phyloP scores from a whole-genome alignment of 2,888 invertebrate genomes.

The Leptinotarsa rubiginosa region DNA sequence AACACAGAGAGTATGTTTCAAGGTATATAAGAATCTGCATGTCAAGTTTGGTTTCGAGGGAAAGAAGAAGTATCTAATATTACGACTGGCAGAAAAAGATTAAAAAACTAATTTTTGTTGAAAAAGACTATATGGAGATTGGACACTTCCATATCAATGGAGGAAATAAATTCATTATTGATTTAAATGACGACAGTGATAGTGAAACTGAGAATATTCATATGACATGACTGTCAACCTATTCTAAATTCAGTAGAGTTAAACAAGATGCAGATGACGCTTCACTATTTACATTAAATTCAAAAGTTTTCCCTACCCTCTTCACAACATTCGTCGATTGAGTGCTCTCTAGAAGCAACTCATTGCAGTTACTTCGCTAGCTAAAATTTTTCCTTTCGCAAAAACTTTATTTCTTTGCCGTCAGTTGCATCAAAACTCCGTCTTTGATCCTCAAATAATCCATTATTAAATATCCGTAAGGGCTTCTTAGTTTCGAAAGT shows the following conservation, averaged over 20 bases:
- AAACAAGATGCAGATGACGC: conserved; percentile 12
- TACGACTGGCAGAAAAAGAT: no score
- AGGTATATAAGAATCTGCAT: no score
- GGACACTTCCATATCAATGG: no score
- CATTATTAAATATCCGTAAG: conserved; percentile 22
- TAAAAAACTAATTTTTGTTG: no score
- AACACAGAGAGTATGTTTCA: no score
- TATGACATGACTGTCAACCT: neutral
- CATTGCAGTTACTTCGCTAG: conserved; percentile 4
- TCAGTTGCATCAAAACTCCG: conserved; percentile 18
- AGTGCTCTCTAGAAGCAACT: neutral
- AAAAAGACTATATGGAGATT: no score
- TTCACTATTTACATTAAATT: conserved; percentile 1
- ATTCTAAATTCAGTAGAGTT: conserved; percentile 9
- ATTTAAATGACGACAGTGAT: no score
- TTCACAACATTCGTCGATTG: neutral
- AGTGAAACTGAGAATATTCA: no score
- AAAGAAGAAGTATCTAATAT: no score
- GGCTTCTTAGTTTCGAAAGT: conserved; percentile 1
- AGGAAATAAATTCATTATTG: no score
- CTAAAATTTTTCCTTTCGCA: conserved; percentile 16
- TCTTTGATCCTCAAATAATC: conserved; percentile 24
- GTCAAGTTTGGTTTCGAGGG: no score
- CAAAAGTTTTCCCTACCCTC: neutral
- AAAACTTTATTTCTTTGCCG: conserved; percentile 23